Evolutionary conservation across 2,888 invertebrate genomes (phyloP), one percentile per base, ranked within the genome.

Genomic region (Heliconius cydno): DNA sequence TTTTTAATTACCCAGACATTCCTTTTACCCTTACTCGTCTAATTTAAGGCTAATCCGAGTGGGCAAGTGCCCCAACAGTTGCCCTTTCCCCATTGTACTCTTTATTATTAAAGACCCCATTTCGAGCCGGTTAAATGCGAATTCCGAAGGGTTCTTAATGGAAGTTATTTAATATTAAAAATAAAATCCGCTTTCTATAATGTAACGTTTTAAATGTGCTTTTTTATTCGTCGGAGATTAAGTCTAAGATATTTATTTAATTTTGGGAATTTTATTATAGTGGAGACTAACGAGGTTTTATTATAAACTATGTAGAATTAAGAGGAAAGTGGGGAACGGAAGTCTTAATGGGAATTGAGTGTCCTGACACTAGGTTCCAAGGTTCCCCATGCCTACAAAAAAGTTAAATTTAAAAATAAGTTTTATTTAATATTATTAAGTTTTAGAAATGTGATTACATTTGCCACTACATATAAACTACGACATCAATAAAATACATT

Each of bases 1-100:
- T 92, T 92, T 92, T 92, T 92, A 92, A 92, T 92, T 92, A 91
- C 88, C 86, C 86, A 86, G 84, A 84, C 86, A 85, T 87, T 87
- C 86, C 85, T 87, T 88, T 88, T 86, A 88, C 87, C 88, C 89
- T 89, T 90, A 88, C 88, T 87, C 88, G 84, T 89, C 89, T 84
- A 85, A 86, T 86, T 86, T 86, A 85, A 84, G 84, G 84, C 84
- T 86, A 86, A 86, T 86, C 86, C 85, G 78, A 83, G 83, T 84
- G 80, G 82, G 81, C 82, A 81, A 79, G 82, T 83, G 85, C 86
- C 86, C 84, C 79, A 82, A 84, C 83, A 83, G 82, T 84, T 81
- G 82, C 85, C 85, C 84, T 84, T 81, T 79, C 81, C 83, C 83
- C 81, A 85, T 85, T 86, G 86, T 86, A 84, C 81, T 83, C 84